Evolutionary conservation across 2,113 vertebrate genomes (phyloP), one percentile per base, ranked within the genome.

Genomic region (Panthera tigris): DNA sequence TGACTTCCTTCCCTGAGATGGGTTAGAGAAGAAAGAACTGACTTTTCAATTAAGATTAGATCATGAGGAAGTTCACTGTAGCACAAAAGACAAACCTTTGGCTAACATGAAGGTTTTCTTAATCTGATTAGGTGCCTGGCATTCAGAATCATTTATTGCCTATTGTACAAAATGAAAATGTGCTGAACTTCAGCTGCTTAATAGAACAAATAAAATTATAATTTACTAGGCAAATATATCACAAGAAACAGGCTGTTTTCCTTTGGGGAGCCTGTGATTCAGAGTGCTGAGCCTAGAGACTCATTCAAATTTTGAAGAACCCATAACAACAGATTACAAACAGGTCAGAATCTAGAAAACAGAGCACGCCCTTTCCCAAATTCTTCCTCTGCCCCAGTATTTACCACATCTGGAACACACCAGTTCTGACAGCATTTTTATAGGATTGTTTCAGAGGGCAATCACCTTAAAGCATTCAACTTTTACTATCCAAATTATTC

Each of bases 181-280:
- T 96, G 91, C 83, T 96, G 82, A 96, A 97, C 80, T 87, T 80
- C 61, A 95, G 83, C 90, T 93, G 63, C 36, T 95, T 96, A 84
- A 91, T 76, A 95, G 91, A 96, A 96, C 81, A 97, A 93, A 96
- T 97, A 86, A 55, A 96, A 96, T 92, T 94, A 96, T 66, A 91
- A 94, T 92, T 82, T 92, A 96, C 80, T 71, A 91, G 87, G 50
- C 55, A 94, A 66, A 96, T 93, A 31, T 29, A 90, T 84, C 84
- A 88, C 69, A 78, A 81, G 86, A 91, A 96, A 80, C 5, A 57
- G 66, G 19, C 29, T 33, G 1, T 73, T 91, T 97, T 25, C 52
- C 79, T 96, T 68, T 33, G 84, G 36, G 92, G 61, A 93, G 63
- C 13, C 50, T 73, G n/a, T 61, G 92, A 89, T 94, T 90, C n/a